Evolutionary conservation across 2,113 vertebrate species (phyloP), one percentile per base, ranked within the genome.

Genomic region (Craseonycteris thonglongyai): DNA sequence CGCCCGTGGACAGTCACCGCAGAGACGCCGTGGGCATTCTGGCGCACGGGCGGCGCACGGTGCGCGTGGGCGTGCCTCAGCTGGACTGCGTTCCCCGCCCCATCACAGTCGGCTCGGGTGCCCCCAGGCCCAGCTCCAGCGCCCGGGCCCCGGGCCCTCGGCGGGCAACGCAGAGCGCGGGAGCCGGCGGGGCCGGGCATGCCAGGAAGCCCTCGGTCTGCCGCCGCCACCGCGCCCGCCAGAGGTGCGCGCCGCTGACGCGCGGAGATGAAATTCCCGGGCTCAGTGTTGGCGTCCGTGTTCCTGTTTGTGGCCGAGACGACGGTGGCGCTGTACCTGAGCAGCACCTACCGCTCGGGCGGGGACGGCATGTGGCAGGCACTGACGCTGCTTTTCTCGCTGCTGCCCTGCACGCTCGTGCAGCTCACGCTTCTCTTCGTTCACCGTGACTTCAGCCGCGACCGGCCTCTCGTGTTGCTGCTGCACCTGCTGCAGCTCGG

Each of bases 401-500:
- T 99, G 59, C 94, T 99, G 66, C 99, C 99, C 93, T 99, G 99
- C 80, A 98, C 98, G 56, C 98, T 99, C 47, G 99, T 99, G 96
- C 99, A 99, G 98, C 98, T 99, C 88, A 99, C 99, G 76, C 99
- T 99, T 90, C 99, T 99, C 97, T 99, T 99, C 98, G 98, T 99
- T 97, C 99, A 99, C 98, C 98, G 99, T 96, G 99, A 99, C 98
- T 98, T 99, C 80, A 99, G 99, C 98, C 98, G 99, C 66, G 99
- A 99, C 98, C 97, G 99, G 95, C 99, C 99, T 72, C 98, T 99
- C 19, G 97, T 99, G 86, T 98, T 99, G 97, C 98, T 99, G 94
- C 98, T 99, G 97, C 99, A 99, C 98, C 98, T 99, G 78, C 98
- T 99, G 96, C 99, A 99, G 98, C 98, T 99, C 6, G 99, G 99